Conservation (phyloP, 2,797 vertebrate genomes). For the Erethizon dorsatum region DNA sequence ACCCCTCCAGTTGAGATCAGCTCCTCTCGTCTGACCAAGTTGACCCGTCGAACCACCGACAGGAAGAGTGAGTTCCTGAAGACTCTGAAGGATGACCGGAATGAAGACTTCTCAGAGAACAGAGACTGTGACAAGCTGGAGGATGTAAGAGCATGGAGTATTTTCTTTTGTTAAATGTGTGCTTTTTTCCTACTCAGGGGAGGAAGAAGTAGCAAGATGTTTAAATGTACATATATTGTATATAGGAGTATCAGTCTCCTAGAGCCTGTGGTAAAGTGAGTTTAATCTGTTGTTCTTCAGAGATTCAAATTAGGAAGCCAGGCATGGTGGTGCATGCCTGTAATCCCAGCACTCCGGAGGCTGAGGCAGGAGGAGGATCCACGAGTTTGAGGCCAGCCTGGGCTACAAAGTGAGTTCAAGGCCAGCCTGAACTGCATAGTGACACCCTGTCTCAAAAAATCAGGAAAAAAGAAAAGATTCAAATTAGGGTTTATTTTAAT, state of each 20-base stretch:
- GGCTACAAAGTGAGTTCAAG: too few species aligned
- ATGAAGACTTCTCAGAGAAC: constrained; percentile 95
- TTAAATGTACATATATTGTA: neutral
- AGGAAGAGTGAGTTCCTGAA: constrained; percentile 99
- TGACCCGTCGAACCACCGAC: constrained; percentile 97
- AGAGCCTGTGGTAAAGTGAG: neutral
- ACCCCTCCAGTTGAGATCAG: constrained; percentile 98
- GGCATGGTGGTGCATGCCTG: too few species aligned
- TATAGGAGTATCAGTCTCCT: neutral
- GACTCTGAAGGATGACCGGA: constrained; percentile 97
- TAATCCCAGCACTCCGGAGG: too few species aligned
- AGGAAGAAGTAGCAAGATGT: neutral
- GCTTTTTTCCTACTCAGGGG: neutral
- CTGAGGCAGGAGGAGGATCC: too few species aligned
- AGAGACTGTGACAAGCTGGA: constrained; percentile 96
- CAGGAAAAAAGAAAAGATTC: neutral
- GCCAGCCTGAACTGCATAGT: too few species aligned
- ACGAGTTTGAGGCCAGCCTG: too few species aligned
- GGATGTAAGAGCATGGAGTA: constrained; percentile 91
- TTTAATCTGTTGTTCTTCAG: constrained; percentile 42
- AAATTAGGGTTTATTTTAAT: neutral
- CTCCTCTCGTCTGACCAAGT: constrained; percentile 96
- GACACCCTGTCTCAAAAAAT: too few species aligned
- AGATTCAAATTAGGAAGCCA: neutral
- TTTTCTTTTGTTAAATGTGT: neutral